phyloP scores from a whole-genome alignment of 2,113 vertebrate genomes.

The Nansenia antarctica region DNA sequence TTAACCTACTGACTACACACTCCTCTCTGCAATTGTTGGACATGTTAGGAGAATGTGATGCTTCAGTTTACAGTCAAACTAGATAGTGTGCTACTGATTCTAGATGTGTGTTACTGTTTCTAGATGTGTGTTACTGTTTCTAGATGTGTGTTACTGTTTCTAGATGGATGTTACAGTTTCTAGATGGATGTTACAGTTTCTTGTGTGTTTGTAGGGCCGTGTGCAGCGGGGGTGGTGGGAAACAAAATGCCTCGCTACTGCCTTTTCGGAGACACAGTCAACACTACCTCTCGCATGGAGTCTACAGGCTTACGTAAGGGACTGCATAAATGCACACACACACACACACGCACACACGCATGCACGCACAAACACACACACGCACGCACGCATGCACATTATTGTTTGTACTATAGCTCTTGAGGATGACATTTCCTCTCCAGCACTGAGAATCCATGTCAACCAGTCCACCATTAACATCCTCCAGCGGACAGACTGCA shows the following conservation, averaged over 20 bases:
- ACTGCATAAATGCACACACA: constrained; percentile 16
- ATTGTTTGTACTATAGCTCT: no score
- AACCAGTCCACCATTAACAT: constrained; percentile 89
- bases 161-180: no score
- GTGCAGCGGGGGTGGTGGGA: constrained; percentile 93
- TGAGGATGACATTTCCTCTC: background rate
- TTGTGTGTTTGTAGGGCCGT: constrained; percentile 79
- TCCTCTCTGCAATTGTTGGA: no score
- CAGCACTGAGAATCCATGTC: constrained; percentile 86
- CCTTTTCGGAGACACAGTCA: constrained; percentile 93
- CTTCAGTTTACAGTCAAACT: no score
- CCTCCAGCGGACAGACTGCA: constrained; percentile 88
- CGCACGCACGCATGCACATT: background rate
- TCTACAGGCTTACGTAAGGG: constrained; percentile 93
- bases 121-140: no score
- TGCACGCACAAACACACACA: constrained; percentile 12
- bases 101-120: no score
- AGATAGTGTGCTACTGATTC: no score
- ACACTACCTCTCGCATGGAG: constrained; percentile 95
- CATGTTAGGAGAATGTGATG: no score
- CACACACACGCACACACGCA: constrained; percentile 7
- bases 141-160: no score
- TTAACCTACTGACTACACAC: no score
- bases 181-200: background rate
- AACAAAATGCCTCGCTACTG: constrained; percentile 98